These are phyloP conservation scores for Formica selysi DNA, from an alignment of 1,140 invertebrate genomes.

Conservation along the genomic window DNA sequence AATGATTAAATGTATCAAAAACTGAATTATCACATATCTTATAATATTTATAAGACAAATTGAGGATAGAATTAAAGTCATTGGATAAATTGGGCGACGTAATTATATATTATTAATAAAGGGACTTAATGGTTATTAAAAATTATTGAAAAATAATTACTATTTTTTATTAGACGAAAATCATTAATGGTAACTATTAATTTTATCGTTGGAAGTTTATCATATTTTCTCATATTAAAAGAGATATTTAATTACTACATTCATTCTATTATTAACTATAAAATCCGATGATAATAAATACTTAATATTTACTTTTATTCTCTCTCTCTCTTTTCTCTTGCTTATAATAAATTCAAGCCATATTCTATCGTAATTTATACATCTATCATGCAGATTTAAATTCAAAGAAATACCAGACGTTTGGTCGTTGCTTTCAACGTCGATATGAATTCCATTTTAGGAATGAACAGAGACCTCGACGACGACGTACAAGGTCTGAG, in stretches of 20 bases:
- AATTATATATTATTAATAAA: background rate
- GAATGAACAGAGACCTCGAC: background rate
- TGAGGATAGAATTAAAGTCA: background rate
- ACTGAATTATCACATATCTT: background rate
- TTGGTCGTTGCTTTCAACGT: background rate
- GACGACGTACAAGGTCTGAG: conserved; percentile 10
- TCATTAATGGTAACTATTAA: too few relatives aligned
- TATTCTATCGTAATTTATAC: background rate
- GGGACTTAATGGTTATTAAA: background rate
- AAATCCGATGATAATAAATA: conserved; percentile 29
- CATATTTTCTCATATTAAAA: background rate
- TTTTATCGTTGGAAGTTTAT: background rate
- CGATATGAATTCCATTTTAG: background rate
- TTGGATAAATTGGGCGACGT: background rate
- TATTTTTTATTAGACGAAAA: background rate
- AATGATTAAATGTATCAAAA: background rate
- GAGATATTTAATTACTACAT: background rate
- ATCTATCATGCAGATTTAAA: background rate
- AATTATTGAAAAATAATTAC: background rate
- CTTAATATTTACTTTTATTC: background rate
- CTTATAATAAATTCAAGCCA: background rate
- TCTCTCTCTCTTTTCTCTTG: background rate
- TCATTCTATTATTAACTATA: too few relatives aligned
- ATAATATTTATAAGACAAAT: background rate
- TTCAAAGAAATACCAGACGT: background rate